Evolutionary conservation across 2,797 vertebrate genomes (phyloP), one percentile per base, ranked within the genome.

Genomic region (Catostomus latipinnis): DNA sequence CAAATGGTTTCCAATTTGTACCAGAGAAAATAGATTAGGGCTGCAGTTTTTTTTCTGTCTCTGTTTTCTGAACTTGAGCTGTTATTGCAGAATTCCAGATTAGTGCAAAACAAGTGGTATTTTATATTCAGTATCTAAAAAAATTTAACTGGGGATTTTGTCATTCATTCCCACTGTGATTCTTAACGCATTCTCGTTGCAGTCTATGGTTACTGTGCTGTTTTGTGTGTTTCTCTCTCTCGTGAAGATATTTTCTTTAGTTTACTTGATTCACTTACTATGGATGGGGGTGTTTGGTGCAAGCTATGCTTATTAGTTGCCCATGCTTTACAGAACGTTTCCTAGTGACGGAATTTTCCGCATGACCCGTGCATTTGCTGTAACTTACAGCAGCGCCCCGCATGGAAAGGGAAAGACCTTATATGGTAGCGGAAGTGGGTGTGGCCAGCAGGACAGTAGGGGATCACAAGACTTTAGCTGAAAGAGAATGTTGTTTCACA

Each of bases 281-380:
- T 48, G 57, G 3, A 63, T 65, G 60, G 72, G 11, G 16, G 34
- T 71, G 58, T 77, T 76, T 58, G 14, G 10, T 14, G 50, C 18
- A 53, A 8, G 22, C 54, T 34, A 34, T 34, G 34, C 3, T 34
- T 34, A 34, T 34, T 34, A 34, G 34, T 34, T 34, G 34, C 34
- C 34, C 34, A 34, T 34, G 34, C 2, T 34, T 63, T 66, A 11
- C 62, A 74, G 14, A 62, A 76, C 75, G 63, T 81, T 81, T 81
- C 48, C 79, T 65, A 89, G 84, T 92, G 92, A 84, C 88, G 94
- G 94, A 94, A 95, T 95, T 94, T 95, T 92, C 93, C 92, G 92
- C 92, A 93, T 87, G 90, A 88, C 87, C 86, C 86, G 90, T 88
- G 87, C 87, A 86, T 90, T 91, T 90, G 85, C 91, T 81, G 91